Conservation (phyloP, 2,888 invertebrate genomes). For the Chymomyza amoena region DNA sequence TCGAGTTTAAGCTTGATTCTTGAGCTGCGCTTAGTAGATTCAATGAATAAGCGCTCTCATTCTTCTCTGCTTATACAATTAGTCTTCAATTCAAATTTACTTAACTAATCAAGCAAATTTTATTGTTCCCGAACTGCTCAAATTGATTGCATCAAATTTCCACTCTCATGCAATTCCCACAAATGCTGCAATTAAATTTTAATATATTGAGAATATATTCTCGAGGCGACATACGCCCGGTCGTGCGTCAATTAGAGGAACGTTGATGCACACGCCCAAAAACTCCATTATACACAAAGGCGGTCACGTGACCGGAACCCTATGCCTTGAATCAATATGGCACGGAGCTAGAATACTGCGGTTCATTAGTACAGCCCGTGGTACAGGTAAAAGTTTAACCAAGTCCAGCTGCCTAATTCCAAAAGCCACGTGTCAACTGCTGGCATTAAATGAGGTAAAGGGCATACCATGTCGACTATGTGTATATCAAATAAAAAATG, state of each 20-base stretch:
- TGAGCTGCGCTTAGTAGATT: slow-evolving; percentile 20
- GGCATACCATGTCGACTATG: background rate
- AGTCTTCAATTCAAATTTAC: slow-evolving; percentile 43
- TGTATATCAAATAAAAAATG: background rate
- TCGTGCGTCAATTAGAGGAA: slow-evolving; percentile 65
- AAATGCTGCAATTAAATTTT: slow-evolving; percentile 64
- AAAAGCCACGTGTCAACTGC: slow-evolving; percentile 49
- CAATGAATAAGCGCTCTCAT: background rate
- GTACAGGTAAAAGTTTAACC: slow-evolving; percentile 34
- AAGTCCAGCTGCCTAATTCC: slow-evolving; percentile 40
- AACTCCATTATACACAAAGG: slow-evolving; percentile 36
- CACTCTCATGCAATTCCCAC: slow-evolving; percentile 40
- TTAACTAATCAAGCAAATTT: slow-evolving; percentile 54
- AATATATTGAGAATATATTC: slow-evolving; percentile 24
- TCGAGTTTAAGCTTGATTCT: background rate
- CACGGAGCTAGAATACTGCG: slow-evolving; percentile 26
- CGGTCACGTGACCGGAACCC: slow-evolving; percentile 51
- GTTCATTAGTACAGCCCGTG: slow-evolving; percentile 49
- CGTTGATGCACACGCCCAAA: slow-evolving; percentile 46
- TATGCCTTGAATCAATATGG: slow-evolving; percentile 52
- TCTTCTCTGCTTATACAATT: slow-evolving; percentile 41
- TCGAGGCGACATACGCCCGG: slow-evolving; percentile 51
- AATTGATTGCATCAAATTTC: slow-evolving; percentile 31
- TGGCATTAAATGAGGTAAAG: background rate
- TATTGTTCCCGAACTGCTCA: background rate